Evolutionary conservation across 2,797 vertebrate genomes (phyloP).

Genomic region (Pelochelys cantorii): DNA sequence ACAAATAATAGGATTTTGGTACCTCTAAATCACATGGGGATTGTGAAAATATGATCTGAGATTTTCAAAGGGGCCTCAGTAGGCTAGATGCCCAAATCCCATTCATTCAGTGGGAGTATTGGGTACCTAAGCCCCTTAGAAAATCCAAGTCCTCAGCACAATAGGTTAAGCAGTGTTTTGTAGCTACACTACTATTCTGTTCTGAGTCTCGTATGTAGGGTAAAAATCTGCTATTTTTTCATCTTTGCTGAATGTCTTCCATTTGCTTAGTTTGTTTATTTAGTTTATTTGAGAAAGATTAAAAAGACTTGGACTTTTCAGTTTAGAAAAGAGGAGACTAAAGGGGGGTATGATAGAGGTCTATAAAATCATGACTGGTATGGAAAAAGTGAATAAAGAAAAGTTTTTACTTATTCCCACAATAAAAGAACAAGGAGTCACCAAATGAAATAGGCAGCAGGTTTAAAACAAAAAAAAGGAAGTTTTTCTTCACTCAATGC

Average conservation of each 20-base stretch:
- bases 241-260: neutral
- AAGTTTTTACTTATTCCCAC: no score
- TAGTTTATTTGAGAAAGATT: neutral
- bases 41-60: neutral
- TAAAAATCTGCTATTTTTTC: neutral
- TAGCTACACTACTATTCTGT: neutral
- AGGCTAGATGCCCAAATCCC: neutral
- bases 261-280: neutral
- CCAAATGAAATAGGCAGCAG: no score
- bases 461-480: no score
- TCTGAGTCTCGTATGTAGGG: no score
- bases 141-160: neutral
- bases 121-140: rapidly evolving
- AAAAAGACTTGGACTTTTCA: no score
- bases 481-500: no score
- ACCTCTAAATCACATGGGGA: neutral
- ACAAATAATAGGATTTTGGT: neutral
- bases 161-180: neutral
- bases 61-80: neutral
- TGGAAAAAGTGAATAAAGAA: no score
- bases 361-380: no score
- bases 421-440: no score
- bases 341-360: no score
- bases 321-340: no score
- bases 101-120: neutral